These are phyloP conservation scores for Rhagophthalmus giganteus DNA, from an alignment of 2,888 invertebrate species.

Conservation along the genomic window DNA sequence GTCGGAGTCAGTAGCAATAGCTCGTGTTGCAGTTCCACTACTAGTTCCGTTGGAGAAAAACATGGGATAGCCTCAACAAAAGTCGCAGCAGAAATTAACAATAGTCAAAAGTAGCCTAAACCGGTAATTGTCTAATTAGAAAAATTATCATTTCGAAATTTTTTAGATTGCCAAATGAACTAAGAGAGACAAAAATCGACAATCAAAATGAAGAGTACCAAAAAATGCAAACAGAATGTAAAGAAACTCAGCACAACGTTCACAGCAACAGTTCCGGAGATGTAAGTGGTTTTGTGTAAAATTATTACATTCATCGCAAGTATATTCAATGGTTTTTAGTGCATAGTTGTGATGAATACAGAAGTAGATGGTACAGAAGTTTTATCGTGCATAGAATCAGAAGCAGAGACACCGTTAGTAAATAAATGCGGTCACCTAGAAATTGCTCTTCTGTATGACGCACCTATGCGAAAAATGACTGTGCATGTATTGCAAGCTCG, in stretches of 20 bases:
- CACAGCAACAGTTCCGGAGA: conserved; percentile 65
- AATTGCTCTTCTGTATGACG: conserved; percentile 86
- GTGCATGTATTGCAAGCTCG: conserved; percentile 88
- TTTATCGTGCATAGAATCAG: conserved; percentile 46
- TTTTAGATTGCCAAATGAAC: conserved; percentile 40
- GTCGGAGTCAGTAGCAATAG: conserved; percentile 56
- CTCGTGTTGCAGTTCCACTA: conserved; percentile 60
- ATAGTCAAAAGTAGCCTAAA: conserved; percentile 22
- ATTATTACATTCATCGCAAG: not conserved
- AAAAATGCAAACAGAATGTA: conserved; percentile 44
- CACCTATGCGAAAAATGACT: conserved; percentile 89
- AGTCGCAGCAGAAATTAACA: conserved; percentile 46
- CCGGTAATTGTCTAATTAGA: not conserved
- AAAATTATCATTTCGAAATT: no score
- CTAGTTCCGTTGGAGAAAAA: conserved; percentile 57
- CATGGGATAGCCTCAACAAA: conserved; percentile 45
- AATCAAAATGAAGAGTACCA: conserved; percentile 52
- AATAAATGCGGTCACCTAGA: conserved; percentile 79
- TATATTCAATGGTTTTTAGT: conserved; percentile 46
- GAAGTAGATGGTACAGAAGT: conserved; percentile 48
- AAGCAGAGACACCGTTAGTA: conserved; percentile 56
- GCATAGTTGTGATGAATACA: conserved; percentile 58
- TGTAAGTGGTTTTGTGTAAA: conserved; percentile 57
- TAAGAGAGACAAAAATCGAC: conserved; percentile 70
- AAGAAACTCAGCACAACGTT: conserved; percentile 56